Percentiles rank a stretch among this genome's conserved stretches.
Evolutionary conservation across 2,113 vertebrate species (phyloP).

Genomic region (Sinocyclocheilus anshuiensis): DNA sequence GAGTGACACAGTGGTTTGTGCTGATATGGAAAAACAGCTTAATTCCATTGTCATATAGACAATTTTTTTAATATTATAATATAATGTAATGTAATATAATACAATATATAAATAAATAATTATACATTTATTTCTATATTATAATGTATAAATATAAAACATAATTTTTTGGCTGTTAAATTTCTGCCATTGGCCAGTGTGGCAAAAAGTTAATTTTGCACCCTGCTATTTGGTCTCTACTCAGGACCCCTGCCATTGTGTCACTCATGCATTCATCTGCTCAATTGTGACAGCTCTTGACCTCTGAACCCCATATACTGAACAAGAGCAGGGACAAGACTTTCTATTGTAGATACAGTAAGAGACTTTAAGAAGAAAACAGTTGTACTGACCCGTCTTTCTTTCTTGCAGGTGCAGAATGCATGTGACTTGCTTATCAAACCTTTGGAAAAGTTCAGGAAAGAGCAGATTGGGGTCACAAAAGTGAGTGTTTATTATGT

Average conservation of each 20-base stretch:
- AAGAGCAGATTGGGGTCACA: constrained; percentile 93
- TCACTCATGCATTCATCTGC: neutral
- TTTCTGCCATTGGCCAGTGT: no score
- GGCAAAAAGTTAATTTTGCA: no score
- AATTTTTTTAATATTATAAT: no score
- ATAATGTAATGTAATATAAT: neutral
- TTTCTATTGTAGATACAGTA: neutral
- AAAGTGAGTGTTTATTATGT: constrained; percentile 79
- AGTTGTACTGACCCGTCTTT: neutral
- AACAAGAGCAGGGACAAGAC: neutral
- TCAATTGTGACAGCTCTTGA: neutral
- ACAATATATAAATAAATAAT: no score
- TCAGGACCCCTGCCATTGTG: no score
- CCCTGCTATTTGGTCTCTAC: no score
- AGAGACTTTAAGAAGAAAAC: neutral
- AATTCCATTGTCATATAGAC: neutral
- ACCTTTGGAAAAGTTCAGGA: constrained; percentile 93
- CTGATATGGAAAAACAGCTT: neutral
- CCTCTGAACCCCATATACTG: neutral
- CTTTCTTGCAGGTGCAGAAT: constrained; percentile 87
- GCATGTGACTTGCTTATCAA: constrained; percentile 94
- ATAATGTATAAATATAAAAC: no score
- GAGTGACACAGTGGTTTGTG: neutral
- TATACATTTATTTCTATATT: no score
- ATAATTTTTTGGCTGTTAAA: no score